Evolutionary conservation across 2,888 invertebrate species (phyloP).

Genomic region (Julus scandinavius): DNA sequence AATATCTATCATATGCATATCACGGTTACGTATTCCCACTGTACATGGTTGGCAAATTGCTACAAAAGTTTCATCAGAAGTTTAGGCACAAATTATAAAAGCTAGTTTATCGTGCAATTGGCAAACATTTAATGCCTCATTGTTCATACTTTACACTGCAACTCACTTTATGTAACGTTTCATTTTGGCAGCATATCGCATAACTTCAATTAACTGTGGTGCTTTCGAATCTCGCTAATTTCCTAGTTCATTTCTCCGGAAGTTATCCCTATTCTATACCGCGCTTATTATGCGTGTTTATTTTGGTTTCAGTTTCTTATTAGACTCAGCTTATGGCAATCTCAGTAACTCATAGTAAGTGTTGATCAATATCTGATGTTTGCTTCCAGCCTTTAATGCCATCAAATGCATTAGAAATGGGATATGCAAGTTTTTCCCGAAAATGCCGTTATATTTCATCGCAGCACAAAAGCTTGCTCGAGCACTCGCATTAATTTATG

Average conservation of each 20-base stretch:
- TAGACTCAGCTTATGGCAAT: neutral
- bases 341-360: slow-evolving; percentile 7
- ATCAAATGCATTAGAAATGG: neutral
- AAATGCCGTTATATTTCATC: neutral
- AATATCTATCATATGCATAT: too few relatives aligned
- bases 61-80: too few relatives aligned
- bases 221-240: neutral
- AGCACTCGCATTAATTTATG: slow-evolving; percentile 17
- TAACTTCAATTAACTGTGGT: neutral
- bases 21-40: too few relatives aligned
- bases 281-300: neutral
- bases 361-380: slow-evolving; percentile 26
- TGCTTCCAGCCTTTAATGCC: neutral
- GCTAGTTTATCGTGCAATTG: too few relatives aligned
- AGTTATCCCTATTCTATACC: neutral
- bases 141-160: too few relatives aligned
- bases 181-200: neutral
- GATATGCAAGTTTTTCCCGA: neutral
- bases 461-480: neutral
- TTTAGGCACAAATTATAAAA: too few relatives aligned
- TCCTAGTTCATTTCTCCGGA: neutral
- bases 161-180: neutral
- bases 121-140: neutral
- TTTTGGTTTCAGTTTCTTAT: slow-evolving; percentile 12
- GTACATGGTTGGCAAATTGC: too few relatives aligned